Evolutionary conservation across 2,113 vertebrate species (phyloP).

Genomic region (Rhinogobius similis): DNA sequence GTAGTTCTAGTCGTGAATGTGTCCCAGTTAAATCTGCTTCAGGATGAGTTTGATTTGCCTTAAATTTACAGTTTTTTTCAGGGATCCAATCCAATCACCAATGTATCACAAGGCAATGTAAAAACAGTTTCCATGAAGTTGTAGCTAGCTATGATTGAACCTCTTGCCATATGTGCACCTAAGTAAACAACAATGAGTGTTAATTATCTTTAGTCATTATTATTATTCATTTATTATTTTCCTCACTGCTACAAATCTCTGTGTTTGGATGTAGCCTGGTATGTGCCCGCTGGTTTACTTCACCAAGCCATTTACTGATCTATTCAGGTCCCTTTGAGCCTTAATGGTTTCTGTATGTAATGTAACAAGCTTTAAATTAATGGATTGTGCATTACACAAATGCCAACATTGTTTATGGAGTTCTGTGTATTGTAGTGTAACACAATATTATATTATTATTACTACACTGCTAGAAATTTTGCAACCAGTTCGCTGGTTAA

Average conservation of each 20-base stretch:
- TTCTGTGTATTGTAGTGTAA: neutral
- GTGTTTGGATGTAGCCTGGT: neutral
- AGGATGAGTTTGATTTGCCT: conserved; percentile 77
- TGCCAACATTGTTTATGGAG: neutral
- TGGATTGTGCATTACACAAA: conserved; percentile 1
- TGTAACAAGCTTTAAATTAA: conserved; percentile 19
- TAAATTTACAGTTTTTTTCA: conserved; percentile 71
- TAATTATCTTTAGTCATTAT: too few relatives aligned
- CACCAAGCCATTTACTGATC: conserved; percentile 6
- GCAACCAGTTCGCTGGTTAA: neutral
- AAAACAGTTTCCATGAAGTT: conserved; percentile 11
- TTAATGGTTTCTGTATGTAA: neutral
- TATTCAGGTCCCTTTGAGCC: conserved; percentile 6
- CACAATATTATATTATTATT: neutral
- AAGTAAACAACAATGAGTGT: conserved; percentile 14
- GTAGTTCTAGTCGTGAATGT: conserved; percentile 67
- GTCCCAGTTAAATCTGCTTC: conserved; percentile 66
- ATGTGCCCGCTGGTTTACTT: neutral
- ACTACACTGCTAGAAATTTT: neutral
- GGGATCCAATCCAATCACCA: conserved; percentile 63
- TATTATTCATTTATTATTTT: too few relatives aligned
- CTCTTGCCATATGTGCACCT: conserved; percentile 33
- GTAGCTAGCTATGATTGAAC: conserved; percentile 26
- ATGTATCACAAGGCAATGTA: conserved; percentile 24
- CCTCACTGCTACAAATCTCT: neutral